Conservation (phyloP, 1,140 invertebrate species). For the Drosophila lowei region DNA sequence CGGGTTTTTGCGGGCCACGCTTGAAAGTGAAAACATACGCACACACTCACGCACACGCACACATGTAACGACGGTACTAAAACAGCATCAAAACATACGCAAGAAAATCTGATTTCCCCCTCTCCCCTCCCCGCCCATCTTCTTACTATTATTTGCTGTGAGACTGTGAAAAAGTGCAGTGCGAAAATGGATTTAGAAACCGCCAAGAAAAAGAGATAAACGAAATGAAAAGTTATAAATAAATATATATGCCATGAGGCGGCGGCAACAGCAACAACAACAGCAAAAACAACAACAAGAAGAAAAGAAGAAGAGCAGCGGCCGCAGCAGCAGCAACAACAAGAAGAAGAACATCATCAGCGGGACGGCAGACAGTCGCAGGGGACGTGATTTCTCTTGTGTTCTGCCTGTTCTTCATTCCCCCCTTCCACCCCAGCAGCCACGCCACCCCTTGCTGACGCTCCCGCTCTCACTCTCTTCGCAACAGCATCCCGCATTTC, state of each 20-base stretch:
- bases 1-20: conserved; percentile 41
- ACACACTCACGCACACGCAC: conserved; percentile 10
- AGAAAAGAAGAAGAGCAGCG: conserved; percentile 3
- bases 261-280: neutral
- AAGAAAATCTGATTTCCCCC: conserved; percentile 1
- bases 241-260: conserved; percentile 77
- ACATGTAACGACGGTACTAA: conserved; percentile 36
- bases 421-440: conserved; percentile 13
- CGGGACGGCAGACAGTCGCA: conserved; percentile 42
- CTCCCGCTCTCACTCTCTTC: neutral
- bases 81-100: conserved; percentile 15
- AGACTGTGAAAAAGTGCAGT: conserved; percentile 38
- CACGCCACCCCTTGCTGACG: conserved; percentile 7
- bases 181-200: conserved; percentile 16
- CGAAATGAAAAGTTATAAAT: conserved; percentile 81
- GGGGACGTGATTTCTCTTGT: conserved; percentile 76
- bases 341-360: conserved; percentile 2
- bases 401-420: conserved; percentile 52
- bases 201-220: conserved; percentile 57
- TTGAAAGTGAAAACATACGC: conserved; percentile 50
- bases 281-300: conserved; percentile 4
- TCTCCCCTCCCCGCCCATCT: neutral
- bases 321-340: conserved; percentile 5
- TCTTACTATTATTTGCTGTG: too few species aligned
- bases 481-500: conserved; percentile 42